Evolutionary conservation across 2,113 vertebrate genomes (phyloP).

Genomic region (Machaerirhynchus nigripectus): DNA sequence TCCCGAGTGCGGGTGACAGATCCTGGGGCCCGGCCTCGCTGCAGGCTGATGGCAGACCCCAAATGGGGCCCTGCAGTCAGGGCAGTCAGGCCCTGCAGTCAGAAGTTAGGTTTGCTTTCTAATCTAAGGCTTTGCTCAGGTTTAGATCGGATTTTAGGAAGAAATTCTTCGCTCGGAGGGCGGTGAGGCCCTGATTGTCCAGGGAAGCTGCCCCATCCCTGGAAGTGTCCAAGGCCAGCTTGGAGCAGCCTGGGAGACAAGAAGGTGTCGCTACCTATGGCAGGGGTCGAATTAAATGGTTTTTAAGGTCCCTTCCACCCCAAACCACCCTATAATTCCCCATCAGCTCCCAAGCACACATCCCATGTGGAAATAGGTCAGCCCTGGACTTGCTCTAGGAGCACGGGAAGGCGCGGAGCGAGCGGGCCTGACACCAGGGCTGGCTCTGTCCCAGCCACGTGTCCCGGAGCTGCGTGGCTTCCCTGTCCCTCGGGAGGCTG

Average conservation of each 20-base stretch:
- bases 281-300: too few species aligned
- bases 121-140: background rate
- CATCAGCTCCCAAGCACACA: background rate
- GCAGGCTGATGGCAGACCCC: background rate
- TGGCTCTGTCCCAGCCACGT: background rate
- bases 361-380: background rate
- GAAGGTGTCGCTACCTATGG: background rate
- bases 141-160: background rate
- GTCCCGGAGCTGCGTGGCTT: background rate
- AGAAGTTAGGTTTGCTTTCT: background rate
- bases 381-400: background rate
- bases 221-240: background rate
- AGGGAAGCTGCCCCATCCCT: background rate
- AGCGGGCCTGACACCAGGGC: background rate
- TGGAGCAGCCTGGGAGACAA: background rate
- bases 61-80: background rate
- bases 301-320: background rate
- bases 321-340: background rate
- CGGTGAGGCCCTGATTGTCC: background rate
- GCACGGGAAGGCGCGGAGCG: too few species aligned
- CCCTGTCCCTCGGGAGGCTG: background rate
- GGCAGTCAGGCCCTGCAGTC: too few species aligned
- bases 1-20: background rate
- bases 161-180: background rate
- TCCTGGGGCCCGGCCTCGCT: background rate